Conservation (phyloP, 2,113 vertebrate species). For the Cynocephalus volans region DNA sequence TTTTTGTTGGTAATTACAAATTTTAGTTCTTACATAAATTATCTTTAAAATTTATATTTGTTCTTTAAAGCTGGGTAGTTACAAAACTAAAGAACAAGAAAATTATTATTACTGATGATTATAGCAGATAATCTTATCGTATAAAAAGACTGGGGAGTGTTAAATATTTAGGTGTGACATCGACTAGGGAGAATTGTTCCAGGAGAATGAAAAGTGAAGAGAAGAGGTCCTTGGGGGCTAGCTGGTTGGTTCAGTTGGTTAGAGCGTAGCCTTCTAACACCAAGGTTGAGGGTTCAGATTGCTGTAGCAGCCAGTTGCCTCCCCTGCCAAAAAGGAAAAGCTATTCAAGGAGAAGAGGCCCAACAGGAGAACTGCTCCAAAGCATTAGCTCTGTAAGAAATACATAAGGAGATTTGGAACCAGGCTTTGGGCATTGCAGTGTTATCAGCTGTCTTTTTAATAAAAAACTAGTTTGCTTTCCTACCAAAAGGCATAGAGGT, state of each 20-base stretch:
- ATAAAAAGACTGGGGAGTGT: neutral
- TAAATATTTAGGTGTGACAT: neutral
- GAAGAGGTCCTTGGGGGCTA: too few species aligned
- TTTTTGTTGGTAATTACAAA: neutral
- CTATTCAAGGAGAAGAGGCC: neutral
- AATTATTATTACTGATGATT: neutral
- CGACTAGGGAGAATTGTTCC: neutral
- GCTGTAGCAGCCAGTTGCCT: too few species aligned
- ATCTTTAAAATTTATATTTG: neutral
- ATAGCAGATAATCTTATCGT: conserved; percentile 25
- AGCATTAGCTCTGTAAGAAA: neutral
- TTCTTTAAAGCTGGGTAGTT: neutral
- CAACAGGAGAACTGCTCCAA: neutral
- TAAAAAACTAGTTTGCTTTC: neutral
- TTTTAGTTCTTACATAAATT: neutral
- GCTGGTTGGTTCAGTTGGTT: too few species aligned
- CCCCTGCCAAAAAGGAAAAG: too few species aligned
- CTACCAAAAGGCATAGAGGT: neutral
- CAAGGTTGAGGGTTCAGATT: too few species aligned
- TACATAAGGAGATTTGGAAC: neutral
- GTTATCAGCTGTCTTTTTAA: neutral
- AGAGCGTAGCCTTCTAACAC: too few species aligned
- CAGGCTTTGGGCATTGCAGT: neutral
- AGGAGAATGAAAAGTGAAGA: neutral
- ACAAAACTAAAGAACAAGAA: neutral